A percentile compares a stretch with the other conserved stretches of the same genome.
These are phyloP conservation scores for Stenodema calcarata DNA, from an alignment of 2,888 invertebrate species.

Conservation along the genomic window DNA sequence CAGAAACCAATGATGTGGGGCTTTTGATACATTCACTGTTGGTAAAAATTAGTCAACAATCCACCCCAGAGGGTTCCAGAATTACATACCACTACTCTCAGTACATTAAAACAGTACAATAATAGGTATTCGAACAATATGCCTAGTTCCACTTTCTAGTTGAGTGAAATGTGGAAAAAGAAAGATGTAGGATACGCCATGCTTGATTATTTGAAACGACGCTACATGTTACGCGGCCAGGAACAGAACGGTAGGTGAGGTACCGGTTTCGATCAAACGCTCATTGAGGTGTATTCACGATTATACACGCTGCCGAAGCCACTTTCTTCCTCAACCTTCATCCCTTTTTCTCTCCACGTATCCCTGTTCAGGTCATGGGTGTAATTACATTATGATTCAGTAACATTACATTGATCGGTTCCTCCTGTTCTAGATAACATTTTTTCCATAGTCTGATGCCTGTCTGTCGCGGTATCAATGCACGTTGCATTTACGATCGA, in stretches of 20 bases:
- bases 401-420: neutral
- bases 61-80: no score
- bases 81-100: no score
- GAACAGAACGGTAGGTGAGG: neutral
- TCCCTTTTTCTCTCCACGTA: neutral
- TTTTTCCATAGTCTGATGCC: no score
- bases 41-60: no score
- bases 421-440: no score
- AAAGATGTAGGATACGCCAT: neutral
- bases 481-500: no score
- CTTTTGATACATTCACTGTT: no score
- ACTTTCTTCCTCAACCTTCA: neutral
- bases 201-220: neutral
- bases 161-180: neutral
- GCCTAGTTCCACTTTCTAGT: neutral
- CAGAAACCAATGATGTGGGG: no score
- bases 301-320: neutral
- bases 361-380: neutral
- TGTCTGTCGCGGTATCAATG: no score
- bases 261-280: slow-evolving; percentile 2
- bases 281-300: neutral
- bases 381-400: neutral
- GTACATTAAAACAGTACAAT: no score
- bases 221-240: neutral
- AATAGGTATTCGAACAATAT: no score